These are phyloP conservation scores for Microctenopoma steveboyesi DNA, from an alignment of 2,797 vertebrate species.

Conservation along the genomic window DNA sequence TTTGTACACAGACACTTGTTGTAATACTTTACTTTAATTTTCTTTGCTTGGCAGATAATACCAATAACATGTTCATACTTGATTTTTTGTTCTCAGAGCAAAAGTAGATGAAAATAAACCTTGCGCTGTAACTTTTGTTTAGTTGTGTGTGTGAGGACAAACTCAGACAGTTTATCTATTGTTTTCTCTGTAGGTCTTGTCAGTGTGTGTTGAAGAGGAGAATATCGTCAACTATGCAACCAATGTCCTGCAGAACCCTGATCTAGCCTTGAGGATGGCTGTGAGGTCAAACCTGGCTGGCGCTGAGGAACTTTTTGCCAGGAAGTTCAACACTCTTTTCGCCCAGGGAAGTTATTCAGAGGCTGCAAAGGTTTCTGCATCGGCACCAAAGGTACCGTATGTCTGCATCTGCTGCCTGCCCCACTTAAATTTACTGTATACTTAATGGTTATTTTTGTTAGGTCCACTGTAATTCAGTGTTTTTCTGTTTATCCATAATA, in stretches of 20 bases:
- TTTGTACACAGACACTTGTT: background rate
- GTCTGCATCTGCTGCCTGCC: background rate
- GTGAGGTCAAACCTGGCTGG: constrained; percentile 91
- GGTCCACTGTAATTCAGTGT: background rate
- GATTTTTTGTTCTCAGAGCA: too few relatives aligned
- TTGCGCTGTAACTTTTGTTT: background rate
- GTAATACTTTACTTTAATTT: background rate
- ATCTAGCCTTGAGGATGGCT: constrained; percentile 91
- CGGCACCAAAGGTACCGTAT: constrained; percentile 89
- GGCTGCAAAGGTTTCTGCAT: constrained; percentile 91
- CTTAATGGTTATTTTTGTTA: background rate
- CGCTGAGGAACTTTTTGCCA: constrained; percentile 91
- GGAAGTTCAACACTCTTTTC: constrained; percentile 93
- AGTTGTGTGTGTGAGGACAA: background rate
- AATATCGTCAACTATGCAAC: constrained; percentile 94
- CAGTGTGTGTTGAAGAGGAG: constrained; percentile 95
- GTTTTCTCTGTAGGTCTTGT: constrained; percentile 85
- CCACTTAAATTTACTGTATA: too few relatives aligned
- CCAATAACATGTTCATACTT: too few relatives aligned
- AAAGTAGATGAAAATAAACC: background rate
- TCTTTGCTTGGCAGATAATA: too few relatives aligned
- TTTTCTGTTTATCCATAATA: background rate
- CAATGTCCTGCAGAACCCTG: constrained; percentile 92
- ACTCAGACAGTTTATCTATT: background rate
- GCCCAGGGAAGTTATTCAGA: constrained; percentile 92